These are phyloP conservation scores for Mesitornis unicolor DNA, from an alignment of 2,113 vertebrate genomes.

Conservation along the genomic window DNA sequence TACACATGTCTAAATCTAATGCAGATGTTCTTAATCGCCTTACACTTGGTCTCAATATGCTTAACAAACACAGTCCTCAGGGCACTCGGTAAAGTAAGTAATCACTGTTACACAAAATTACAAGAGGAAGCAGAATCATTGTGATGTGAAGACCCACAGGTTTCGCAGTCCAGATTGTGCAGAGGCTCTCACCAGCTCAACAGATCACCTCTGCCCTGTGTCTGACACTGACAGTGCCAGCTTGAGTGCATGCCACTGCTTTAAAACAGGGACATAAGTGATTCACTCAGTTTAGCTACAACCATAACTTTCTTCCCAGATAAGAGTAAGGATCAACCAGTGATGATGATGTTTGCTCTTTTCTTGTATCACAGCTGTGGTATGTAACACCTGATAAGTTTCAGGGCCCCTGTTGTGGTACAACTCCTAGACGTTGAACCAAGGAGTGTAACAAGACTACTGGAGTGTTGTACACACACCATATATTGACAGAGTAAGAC, in stretches of 20 bases:
- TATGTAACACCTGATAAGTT: background rate
- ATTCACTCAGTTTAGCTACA: background rate
- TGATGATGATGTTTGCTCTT: background rate
- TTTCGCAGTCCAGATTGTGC: background rate
- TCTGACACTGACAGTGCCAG: background rate
- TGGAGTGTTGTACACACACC: background rate
- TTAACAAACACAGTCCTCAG: slow-evolving; percentile 25
- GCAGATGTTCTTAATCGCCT: slow-evolving; percentile 22
- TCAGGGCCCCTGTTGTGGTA: background rate
- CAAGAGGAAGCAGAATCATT: background rate
- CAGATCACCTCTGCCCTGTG: background rate
- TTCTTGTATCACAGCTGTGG: background rate
- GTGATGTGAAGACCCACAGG: background rate
- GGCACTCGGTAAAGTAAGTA: slow-evolving; percentile 2
- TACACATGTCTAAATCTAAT: slow-evolving; percentile 6
- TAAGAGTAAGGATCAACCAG: background rate
- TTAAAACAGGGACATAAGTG: background rate
- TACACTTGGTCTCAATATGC: slow-evolving; percentile 14
- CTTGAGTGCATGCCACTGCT: background rate
- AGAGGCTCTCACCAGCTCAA: background rate
- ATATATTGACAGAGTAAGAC: background rate
- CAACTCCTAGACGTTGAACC: accelerated
- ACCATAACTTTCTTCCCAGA: background rate
- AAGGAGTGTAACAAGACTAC: background rate
- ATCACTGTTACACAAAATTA: background rate